Evolutionary conservation across 2,113 vertebrate genomes (phyloP), one percentile per base, ranked within the genome.

Genomic region (Eulemur macaco): DNA sequence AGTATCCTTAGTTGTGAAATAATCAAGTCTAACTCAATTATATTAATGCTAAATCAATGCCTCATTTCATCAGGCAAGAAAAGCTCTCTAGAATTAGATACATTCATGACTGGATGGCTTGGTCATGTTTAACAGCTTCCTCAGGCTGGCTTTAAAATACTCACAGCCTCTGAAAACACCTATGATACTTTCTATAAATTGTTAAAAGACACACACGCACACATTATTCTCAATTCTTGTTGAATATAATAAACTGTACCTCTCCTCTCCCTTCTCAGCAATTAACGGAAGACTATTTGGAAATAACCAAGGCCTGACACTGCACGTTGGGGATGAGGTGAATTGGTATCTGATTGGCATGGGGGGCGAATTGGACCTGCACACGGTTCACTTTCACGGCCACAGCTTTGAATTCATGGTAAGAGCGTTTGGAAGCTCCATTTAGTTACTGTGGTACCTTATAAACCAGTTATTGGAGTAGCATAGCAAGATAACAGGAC

Each of bases 261-360:
- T 31, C 42, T 71, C 29, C 8, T 25, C 6, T 20, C 20, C 17
- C 20, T 12, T 15, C 89, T 66, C 94, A 99, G 99, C 97, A 77
- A 99, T 99, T 86, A 99, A 99, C 11, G 99, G 99, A 42, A 98
- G 95, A 63, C 10, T 99, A 64, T 99, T 98, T 56, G 97, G 60
- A 31, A 99, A 99, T 92, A 78, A 99, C 58, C 98, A 98, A n/a
- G 99, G 98, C 21, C 95, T 99, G 93, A 98, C 97, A 18, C 98
- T 99, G 98, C 97, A 98, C 18, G 98, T 98, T 74, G 99, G 99
- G 0, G 98, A 99, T 42, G 98, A 99, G 91, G 98, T 99, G n/a
- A 99, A 98, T 96, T 99, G 99, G 99, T 99, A 99, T 96, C 98
- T 99, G 94, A 98, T 99, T 94, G 98, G 98, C 52, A 98, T 99